Evolutionary conservation across 2,113 vertebrate genomes (phyloP), one percentile per base, ranked within the genome.

Genomic region (Percopsis transmontana): DNA sequence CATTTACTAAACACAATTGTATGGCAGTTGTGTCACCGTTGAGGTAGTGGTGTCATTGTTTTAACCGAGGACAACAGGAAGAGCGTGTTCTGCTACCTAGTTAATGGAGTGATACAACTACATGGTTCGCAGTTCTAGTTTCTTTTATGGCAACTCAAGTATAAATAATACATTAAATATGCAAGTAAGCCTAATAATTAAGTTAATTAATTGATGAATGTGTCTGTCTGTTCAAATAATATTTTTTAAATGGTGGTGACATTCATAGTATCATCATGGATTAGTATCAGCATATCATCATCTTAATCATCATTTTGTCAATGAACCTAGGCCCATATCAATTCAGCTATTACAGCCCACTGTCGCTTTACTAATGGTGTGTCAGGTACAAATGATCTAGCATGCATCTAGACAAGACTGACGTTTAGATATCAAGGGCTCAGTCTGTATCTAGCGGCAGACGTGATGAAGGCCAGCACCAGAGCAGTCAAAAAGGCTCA

Each of bases 401-500:
- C 27, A 33, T 2, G n/a, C 60, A 62, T 52, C 56, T 58, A 21
- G 62, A 18, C 5, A 48, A n/a, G 45, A 7, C 56, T 14, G 0
- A 70, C 62, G 64, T 74, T 52, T 45, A 64, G 10, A 38, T 50
- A 58, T 68, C 42, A 45, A 14, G 11, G 6, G 12, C 42, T 45
- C 42, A 14, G 62, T 14, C 39, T 48, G 70, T 64, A 62, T 58
- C 47, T 20, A 66, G 67, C 48, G 20, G 33, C 19, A 50, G 42
- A 69, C 48, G 27, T 57, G 62, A 68, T 68, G 72, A 76, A 66
- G 45, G 41, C 48, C 47, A 45, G 55, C 56, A 33, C 16, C 47
- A 18, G 53, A 54, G 61, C 71, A 74, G 56, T 76, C 54, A 53
- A n/a, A n/a, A n/a, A n/a, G n/a, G 45, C 68, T 71, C 39, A 83